Conservation (phyloP, 30 jellyfish, hydroid and myxozoan species). For the Calvadosia cruxmelitensis region DNA sequence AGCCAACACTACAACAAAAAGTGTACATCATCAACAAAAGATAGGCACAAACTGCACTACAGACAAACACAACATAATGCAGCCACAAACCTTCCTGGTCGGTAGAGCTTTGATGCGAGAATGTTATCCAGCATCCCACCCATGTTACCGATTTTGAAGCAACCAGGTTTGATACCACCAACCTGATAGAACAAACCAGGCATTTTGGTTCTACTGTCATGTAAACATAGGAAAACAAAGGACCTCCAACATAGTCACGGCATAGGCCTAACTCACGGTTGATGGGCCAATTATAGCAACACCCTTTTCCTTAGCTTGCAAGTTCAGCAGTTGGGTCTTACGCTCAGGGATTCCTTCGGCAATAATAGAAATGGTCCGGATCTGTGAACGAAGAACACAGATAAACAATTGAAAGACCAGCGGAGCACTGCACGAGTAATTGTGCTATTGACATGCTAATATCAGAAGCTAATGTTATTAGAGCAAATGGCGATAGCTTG, state of each 20-base stretch:
- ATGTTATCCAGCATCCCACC: slow-evolving; percentile 98
- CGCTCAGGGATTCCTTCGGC: slow-evolving; percentile 99
- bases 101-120: slow-evolving; percentile 93
- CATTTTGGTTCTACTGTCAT: too few relatives aligned
- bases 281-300: slow-evolving; percentile 98
- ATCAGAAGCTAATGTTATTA: too few relatives aligned
- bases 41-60: background rate
- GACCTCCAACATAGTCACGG: background rate
- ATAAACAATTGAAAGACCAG: background rate
- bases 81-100: slow-evolving; percentile 94
- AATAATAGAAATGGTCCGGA: slow-evolving; percentile 76
- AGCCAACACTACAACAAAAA: slow-evolving; percentile 93
- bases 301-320: slow-evolving; percentile 58
- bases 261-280: slow-evolving; percentile 42
- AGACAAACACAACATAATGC: background rate
- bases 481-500: too few relatives aligned
- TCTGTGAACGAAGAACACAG: slow-evolving; percentile 25
- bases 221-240: too few relatives aligned
- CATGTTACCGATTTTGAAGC: slow-evolving; percentile 91
- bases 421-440: too few relatives aligned
- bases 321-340: slow-evolving; percentile 65
- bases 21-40: background rate
- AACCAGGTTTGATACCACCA: slow-evolving; percentile 99
- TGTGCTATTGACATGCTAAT: too few relatives aligned
- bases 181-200: too few relatives aligned